A percentile compares a stretch with the other conserved stretches of the same genome.
Evolutionary conservation across 2,797 vertebrate genomes (phyloP).

Genomic region (Helostoma temminkii): DNA sequence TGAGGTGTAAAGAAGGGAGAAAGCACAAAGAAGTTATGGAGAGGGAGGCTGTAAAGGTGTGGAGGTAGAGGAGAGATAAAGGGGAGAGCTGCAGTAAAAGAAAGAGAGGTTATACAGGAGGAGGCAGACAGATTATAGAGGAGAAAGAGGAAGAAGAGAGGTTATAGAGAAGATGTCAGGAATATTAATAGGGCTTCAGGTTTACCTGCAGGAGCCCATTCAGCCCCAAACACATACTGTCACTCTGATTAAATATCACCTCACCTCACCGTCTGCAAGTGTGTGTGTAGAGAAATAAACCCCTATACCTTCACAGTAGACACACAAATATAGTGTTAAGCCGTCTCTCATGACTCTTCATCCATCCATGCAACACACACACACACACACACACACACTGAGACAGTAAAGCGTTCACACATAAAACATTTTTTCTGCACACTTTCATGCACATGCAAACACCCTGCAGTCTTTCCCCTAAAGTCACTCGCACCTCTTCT

Average conservation of each 20-base stretch:
- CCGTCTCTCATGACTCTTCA: slow-evolving; percentile 34
- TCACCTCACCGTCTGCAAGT: slow-evolving; percentile 40
- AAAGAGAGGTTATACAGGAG: slow-evolving; percentile 40
- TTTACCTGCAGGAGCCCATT: slow-evolving; percentile 84
- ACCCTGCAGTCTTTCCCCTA: slow-evolving; percentile 1
- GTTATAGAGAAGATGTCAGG: slow-evolving; percentile 80
- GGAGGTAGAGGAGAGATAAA: slow-evolving; percentile 41
- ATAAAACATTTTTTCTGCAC: not conserved
- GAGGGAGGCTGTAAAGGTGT: slow-evolving; percentile 45
- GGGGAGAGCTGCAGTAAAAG: slow-evolving; percentile 53
- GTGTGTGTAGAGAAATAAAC: slow-evolving; percentile 36
- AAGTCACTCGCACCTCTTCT: slow-evolving; percentile 6
- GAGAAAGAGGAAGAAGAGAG: slow-evolving; percentile 49
- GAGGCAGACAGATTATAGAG: slow-evolving; percentile 50
- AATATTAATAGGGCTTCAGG: slow-evolving; percentile 83
- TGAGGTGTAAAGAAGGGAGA: slow-evolving; percentile 1
- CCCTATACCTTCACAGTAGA: slow-evolving; percentile 14
- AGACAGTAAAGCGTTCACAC: not conserved
- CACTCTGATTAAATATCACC: slow-evolving; percentile 84
- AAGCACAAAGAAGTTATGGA: slow-evolving; percentile 22
- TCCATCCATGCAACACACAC: slow-evolving; percentile 26
- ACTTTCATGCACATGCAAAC: slow-evolving; percentile 15
- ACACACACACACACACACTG: slow-evolving; percentile 1
- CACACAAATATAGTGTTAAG: slow-evolving; percentile 25
- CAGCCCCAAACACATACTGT: slow-evolving; percentile 81